A percentile compares a stretch with the other conserved stretches of the same genome.
These are phyloP conservation scores for Paramormyrops hopkinsi DNA, from an alignment of 2,797 vertebrate species.

Conservation along the genomic window DNA sequence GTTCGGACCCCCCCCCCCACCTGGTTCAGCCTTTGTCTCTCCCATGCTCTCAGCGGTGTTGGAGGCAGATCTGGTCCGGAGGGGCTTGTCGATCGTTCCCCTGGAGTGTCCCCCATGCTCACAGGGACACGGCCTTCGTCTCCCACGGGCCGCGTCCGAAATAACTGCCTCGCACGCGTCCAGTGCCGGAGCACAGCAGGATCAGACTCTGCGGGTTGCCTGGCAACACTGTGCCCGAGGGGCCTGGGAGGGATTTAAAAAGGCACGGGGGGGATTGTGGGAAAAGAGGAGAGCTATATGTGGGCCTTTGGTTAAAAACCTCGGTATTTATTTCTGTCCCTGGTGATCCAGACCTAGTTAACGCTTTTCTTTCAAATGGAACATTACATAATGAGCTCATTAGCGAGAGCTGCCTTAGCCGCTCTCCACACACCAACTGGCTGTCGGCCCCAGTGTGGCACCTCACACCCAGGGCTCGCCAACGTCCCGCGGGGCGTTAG, in stretches of 20 bases:
- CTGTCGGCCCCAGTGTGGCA: neutral
- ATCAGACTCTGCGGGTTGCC: conserved; percentile 28
- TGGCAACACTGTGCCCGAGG: conserved; percentile 32
- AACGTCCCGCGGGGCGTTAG: neutral
- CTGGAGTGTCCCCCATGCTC: neutral
- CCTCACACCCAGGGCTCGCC: neutral
- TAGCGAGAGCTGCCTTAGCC: neutral
- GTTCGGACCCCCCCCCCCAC: neutral
- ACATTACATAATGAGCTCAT: conserved; percentile 22
- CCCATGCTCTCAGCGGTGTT: neutral
- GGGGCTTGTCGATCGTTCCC: neutral
- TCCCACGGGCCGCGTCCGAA: neutral
- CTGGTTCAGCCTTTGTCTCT: neutral
- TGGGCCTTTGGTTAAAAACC: conserved; percentile 27
- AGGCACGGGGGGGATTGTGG: conserved; percentile 34
- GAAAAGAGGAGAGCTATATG: conserved; percentile 24
- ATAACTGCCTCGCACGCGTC: neutral
- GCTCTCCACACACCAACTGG: neutral
- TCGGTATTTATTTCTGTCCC: conserved; percentile 20
- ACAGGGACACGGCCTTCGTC: neutral
- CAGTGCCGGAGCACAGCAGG: neutral
- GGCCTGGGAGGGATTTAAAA: conserved; percentile 33
- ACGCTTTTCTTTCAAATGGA: conserved; percentile 12
- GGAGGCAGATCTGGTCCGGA: neutral
- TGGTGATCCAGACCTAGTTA: conserved; percentile 24